phyloP scores from a whole-genome alignment of 2,888 invertebrate species.

The Leptinotarsa haldemani region DNA sequence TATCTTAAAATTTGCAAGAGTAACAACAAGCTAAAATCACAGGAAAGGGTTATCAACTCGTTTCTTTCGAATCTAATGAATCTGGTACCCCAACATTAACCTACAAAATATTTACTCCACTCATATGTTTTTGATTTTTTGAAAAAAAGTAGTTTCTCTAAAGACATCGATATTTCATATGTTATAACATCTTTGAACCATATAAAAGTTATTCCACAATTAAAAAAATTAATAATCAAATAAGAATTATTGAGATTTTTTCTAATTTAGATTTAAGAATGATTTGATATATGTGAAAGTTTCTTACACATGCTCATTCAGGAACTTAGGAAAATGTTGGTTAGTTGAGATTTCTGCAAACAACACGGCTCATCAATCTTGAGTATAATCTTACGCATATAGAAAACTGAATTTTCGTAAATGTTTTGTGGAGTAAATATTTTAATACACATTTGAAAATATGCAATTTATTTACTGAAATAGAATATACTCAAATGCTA shows the following conservation, averaged over 20 bases:
- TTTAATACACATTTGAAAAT: background rate
- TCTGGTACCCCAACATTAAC: constrained; percentile 33
- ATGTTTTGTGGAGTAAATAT: background rate
- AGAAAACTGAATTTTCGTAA: background rate
- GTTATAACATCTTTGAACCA: no score
- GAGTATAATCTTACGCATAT: background rate
- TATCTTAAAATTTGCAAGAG: constrained; percentile 60
- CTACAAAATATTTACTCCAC: constrained; percentile 7
- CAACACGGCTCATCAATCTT: background rate
- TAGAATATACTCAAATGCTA: background rate
- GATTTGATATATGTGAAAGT: no score
- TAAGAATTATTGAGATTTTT: no score
- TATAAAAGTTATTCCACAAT: no score
- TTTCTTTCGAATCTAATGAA: constrained; percentile 25
- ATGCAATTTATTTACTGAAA: constrained; percentile 1
- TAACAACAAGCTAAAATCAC: constrained; percentile 64
- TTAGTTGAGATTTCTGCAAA: no score
- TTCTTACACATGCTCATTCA: no score
- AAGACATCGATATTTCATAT: no score
- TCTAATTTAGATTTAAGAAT: no score
- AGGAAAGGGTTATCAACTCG: constrained; percentile 56
- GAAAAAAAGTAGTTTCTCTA: background rate
- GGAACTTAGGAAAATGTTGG: no score
- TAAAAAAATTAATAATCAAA: no score
- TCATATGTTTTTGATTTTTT: background rate